Conservation (phyloP, 2,797 vertebrate species). For the Antrozous pallidus region DNA sequence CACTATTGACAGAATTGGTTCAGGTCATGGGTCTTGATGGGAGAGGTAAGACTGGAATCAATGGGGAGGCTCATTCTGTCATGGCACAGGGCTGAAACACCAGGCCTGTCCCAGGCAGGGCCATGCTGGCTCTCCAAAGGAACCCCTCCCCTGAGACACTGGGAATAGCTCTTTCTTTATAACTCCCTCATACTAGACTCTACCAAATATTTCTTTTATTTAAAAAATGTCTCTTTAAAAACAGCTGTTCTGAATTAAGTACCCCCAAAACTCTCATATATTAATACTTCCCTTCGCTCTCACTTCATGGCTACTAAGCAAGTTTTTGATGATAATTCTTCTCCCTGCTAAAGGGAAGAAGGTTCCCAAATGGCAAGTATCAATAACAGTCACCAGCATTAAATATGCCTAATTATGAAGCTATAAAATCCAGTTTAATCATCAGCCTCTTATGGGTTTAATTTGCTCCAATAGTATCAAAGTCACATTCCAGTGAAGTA, state of each 20-base stretch:
- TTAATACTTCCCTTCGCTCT: background rate
- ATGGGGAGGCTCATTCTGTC: background rate
- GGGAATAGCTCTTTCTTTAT: background rate
- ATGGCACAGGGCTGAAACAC: accelerated
- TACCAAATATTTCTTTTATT: background rate
- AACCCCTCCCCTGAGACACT: background rate
- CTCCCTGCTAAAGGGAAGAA: background rate
- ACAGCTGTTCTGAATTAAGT: slow-evolving; percentile 7
- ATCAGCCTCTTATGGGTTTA: background rate
- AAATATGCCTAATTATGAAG: background rate
- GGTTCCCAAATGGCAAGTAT: background rate
- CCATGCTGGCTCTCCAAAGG: background rate
- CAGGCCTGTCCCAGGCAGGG: no score
- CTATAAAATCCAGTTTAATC: background rate
- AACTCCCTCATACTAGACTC: background rate
- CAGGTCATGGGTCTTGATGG: accelerated
- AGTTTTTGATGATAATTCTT: background rate
- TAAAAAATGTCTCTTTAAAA: background rate
- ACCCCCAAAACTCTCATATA: background rate
- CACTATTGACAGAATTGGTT: accelerated
- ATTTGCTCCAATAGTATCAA: background rate
- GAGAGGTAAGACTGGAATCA: background rate
- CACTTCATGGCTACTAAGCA: background rate
- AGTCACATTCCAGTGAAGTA: background rate
- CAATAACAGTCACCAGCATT: background rate